Base-by-base conservation (phyloP, 2,888 invertebrate species). In the Branchipolynoe longqiensis region DNA sequence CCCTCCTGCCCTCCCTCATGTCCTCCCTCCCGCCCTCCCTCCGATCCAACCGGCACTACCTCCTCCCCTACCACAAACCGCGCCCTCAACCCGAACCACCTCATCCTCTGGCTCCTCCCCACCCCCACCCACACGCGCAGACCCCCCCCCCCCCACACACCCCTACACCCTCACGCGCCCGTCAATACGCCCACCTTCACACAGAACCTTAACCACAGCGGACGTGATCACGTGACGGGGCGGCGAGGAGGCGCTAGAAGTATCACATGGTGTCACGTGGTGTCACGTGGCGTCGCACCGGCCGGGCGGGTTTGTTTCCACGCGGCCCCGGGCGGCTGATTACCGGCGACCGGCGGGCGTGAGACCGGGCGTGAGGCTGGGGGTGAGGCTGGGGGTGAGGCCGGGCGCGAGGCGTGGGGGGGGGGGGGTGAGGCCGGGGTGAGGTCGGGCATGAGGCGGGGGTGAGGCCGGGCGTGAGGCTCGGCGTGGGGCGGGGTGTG, bases 251-350 rank as follows among this genome's bases (percentile, higher is more conserved):
- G 62, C 62, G 62, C 14, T 31, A 62, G 31, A 62, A 62, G 28
- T 38, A 22, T 69, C 69, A 33, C 69, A 18, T 69, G 33, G 28
- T 33, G 36, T 69, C 36, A 36, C 69, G 69, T 69, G 69, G 38
- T 22, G 14, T 12, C 69, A 33, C 36, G 33, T 18, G 36, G 6
- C 25, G 69, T n/a, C 69, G n/a, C n/a, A 12, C 36, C 36, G 1
- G 69, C 36, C 38, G 62, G 69, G 28, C 28, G 2, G 62, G 69
- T 33, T 69, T 69, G 69, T 69, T 69, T 69, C 38, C 69, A 33
- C 36, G 38, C 69, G 58, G 4, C 69, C 69, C 69, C 18, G 33
- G 69, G 69, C 69, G 38, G n/a, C 69, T 69, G 69, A 69, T 69
- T 69, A 33, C 69, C n/a, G 69, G 69, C 69, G 69, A 31, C 36